phyloP scores from a whole-genome alignment of 1,140 invertebrate species.

The Drosophila tristis region DNA sequence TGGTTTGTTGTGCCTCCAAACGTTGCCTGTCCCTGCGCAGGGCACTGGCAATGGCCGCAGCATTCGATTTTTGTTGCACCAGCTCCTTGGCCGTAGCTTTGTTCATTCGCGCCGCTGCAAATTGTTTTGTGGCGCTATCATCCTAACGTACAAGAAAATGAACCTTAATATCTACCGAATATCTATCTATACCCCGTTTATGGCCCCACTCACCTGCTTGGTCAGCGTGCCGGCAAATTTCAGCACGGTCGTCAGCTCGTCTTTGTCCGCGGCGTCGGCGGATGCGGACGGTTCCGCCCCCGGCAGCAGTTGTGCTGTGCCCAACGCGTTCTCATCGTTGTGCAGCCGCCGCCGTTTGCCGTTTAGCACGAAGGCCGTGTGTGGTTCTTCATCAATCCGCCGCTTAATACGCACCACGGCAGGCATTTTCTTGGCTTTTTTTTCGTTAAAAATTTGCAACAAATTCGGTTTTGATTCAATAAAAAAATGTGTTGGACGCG shows the following conservation, averaged over 20 bases:
- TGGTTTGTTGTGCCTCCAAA: slow-evolving; percentile 61
- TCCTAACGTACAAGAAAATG: slow-evolving; percentile 49
- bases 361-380: slow-evolving; percentile 85
- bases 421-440: slow-evolving; percentile 84
- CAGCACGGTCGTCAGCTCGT: slow-evolving; percentile 84
- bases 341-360: slow-evolving; percentile 85
- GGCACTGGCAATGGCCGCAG: slow-evolving; percentile 34
- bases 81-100: slow-evolving; percentile 72
- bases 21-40: slow-evolving; percentile 51
- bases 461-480: slow-evolving; percentile 4
- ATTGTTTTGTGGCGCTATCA: slow-evolving; percentile 77
- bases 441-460: slow-evolving; percentile 6
- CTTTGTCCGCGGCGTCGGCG: slow-evolving; percentile 38
- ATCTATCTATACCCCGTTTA: slow-evolving; percentile 8
- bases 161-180: not conserved
- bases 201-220: slow-evolving; percentile 60
- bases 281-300: slow-evolving; percentile 1
- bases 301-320: slow-evolving; percentile 12
- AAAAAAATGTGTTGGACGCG: slow-evolving; percentile 11
- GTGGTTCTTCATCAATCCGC: slow-evolving; percentile 85
- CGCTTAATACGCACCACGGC: slow-evolving; percentile 86
- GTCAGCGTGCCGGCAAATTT: slow-evolving; percentile 86
- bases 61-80: slow-evolving; percentile 49
- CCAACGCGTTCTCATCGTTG: slow-evolving; percentile 38
- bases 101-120: slow-evolving; percentile 83